Conservation (phyloP, 1,140 invertebrate genomes). For the Heterodera schachtii region DNA sequence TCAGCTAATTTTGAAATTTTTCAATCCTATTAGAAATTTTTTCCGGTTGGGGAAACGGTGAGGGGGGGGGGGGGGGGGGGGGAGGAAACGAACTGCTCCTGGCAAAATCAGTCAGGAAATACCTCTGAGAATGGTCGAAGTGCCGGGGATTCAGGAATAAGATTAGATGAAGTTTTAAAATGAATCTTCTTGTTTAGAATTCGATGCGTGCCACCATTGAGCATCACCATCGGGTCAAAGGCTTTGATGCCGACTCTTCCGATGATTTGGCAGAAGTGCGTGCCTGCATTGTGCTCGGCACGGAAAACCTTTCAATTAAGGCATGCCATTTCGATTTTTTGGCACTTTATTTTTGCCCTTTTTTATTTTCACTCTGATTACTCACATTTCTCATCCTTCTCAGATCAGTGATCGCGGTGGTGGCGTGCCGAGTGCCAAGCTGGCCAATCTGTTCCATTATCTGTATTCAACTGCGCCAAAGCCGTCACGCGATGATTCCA, state of each 20-base stretch:
- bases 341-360: too few relatives aligned
- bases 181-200: constrained; percentile 71
- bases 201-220: constrained; percentile 85
- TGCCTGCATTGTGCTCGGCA: constrained; percentile 82
- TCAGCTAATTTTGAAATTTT: too few relatives aligned
- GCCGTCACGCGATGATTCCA: constrained; percentile 70
- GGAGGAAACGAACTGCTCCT: too few relatives aligned
- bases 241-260: neutral
- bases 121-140: too few relatives aligned
- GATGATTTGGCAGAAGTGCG: constrained; percentile 81
- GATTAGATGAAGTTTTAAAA: too few relatives aligned
- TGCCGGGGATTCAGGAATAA: too few relatives aligned
- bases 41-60: too few relatives aligned
- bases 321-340: too few relatives aligned
- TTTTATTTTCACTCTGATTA: constrained; percentile 64
- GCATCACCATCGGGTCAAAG: constrained; percentile 69
- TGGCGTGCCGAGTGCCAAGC: constrained; percentile 83
- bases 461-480: constrained; percentile 97
- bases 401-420: constrained; percentile 92
- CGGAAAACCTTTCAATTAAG: constrained; percentile 94
- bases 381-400: too few relatives aligned
- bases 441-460: constrained; percentile 91
- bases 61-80: too few relatives aligned
- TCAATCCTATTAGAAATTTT: too few relatives aligned
- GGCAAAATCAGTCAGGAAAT: too few relatives aligned